Conservation (phyloP, 2,797 vertebrate species). For the Cyprinodon diabolis region DNA sequence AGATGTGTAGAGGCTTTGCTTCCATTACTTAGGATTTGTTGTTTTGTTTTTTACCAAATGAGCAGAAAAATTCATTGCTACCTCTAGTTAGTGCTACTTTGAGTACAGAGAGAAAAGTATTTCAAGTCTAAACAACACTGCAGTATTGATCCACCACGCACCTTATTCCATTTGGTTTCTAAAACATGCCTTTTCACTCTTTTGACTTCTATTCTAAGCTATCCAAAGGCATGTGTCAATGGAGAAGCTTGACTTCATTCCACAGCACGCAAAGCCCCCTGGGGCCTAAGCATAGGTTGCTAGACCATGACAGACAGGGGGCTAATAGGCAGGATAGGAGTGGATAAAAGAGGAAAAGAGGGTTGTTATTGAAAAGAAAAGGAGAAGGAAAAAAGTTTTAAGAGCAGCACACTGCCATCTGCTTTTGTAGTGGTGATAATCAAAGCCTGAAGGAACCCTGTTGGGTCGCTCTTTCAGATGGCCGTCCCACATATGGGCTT, state of each 20-base stretch:
- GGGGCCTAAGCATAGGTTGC: conserved; percentile 73
- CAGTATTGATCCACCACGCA: conserved; percentile 74
- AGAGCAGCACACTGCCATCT: conserved; percentile 80
- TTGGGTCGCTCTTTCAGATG: conserved; percentile 79
- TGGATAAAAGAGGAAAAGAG: conserved; percentile 71
- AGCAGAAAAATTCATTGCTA: conserved; percentile 69
- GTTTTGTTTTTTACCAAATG: conserved; percentile 55
- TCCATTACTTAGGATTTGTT: conserved; percentile 71
- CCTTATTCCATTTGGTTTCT: conserved; percentile 77
- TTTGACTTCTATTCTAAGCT: conserved; percentile 82
- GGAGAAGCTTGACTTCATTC: conserved; percentile 81
- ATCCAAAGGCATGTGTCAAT: conserved; percentile 77
- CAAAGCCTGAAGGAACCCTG: conserved; percentile 82
- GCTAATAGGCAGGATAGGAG: conserved; percentile 79
- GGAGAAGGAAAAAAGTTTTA: conserved; percentile 63
- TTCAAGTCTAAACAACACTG: conserved; percentile 69
- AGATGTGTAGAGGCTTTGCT: conserved; percentile 61
- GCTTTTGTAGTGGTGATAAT: conserved; percentile 84
- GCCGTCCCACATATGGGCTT: conserved; percentile 80
- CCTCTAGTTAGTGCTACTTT: conserved; percentile 73
- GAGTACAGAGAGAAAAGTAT: conserved; percentile 68
- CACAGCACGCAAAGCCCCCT: conserved; percentile 73
- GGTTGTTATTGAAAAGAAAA: conserved; percentile 40
- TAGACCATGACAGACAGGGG: conserved; percentile 78
- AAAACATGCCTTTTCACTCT: conserved; percentile 81